Percentiles rank a stretch among this genome's conserved stretches.
These are phyloP conservation scores for Hirundo rustica DNA, from an alignment of 2,797 vertebrate genomes.

Conservation along the genomic window DNA sequence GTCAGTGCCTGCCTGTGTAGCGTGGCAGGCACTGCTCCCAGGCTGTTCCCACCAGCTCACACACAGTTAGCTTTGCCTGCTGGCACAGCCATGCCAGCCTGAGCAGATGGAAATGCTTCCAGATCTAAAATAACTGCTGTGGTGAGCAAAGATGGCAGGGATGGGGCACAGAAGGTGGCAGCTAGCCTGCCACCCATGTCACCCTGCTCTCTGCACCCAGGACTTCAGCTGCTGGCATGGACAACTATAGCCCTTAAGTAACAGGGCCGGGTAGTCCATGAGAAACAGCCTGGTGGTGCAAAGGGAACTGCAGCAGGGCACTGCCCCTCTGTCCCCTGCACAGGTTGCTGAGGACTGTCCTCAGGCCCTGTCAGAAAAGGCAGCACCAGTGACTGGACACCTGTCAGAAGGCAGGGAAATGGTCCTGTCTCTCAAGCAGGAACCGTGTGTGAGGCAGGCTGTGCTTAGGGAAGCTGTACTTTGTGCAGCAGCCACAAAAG, in stretches of 20 bases:
- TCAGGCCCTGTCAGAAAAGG: neutral
- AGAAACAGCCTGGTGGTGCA: neutral
- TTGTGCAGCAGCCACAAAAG: neutral
- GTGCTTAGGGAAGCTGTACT: neutral
- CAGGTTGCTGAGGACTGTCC: neutral
- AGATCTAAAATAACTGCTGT: neutral
- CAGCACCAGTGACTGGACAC: neutral
- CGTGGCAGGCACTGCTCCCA: neutral
- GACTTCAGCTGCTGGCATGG: neutral
- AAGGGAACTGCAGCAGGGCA: neutral
- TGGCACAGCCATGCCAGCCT: neutral
- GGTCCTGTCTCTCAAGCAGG: neutral
- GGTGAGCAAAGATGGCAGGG: neutral
- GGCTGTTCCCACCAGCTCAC: neutral
- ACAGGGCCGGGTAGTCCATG: neutral
- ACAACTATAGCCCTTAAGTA: neutral
- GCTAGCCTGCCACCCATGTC: neutral
- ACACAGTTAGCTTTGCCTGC: neutral
- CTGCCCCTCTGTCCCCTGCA: neutral
- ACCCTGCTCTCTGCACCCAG: neutral
- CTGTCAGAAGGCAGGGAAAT: neutral
- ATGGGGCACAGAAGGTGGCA: neutral
- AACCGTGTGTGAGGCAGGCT: accelerated
- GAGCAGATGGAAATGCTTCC: neutral
- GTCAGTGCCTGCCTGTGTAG: neutral